Base-by-base conservation (phyloP, 2,888 invertebrate species). In the Tachina fera region DNA sequence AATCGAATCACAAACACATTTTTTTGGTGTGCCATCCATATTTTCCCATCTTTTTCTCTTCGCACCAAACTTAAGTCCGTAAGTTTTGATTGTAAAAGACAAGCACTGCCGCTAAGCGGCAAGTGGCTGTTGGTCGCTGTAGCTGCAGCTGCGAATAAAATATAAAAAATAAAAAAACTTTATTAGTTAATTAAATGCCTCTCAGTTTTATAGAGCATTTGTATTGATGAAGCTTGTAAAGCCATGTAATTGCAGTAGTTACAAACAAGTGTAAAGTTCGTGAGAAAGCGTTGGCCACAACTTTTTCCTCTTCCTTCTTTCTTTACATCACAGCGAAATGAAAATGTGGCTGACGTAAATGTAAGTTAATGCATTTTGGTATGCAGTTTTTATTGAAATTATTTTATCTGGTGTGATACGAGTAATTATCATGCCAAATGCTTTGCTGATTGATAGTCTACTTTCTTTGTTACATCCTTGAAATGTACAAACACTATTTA, bases 131-230 rank as follows among this genome's bases (percentile, higher is more conserved):
- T 43, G 41, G 22, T 3, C 19, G 49, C 49, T 41, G 11, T 13
- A 6, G 8, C 31, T 67, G n/a, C n/a, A n/a, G 13, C 13, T 16
- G 13, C 22, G 1, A 10, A n/a, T 56, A 47, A 75, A 63, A 65
- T 19, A 45, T 56, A 56, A 22, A 14, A 4, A 31, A n/a, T n/a
- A 31, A 31, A 4, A 72, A 63, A 79, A 70, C n/a, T 61, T 70
- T 45, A 45, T 65, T 63, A 22, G 49, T 74, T 78, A 70, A 70
- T 74, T 78, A 70, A 70, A 61, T 49, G 31, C 51, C 60, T 51
- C 41, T 16, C 14, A n/a, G 14, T 41, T 19, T 41, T n/a, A 22
- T 8, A 31, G 39, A 10, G 10, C 13, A 11, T 58, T 61, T 4
- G 19, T 51, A 43, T 19, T 61, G 39, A 61, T 41, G 49, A 51